Evolutionary conservation across 2,113 vertebrate species (phyloP), one percentile per base, ranked within the genome.

Genomic region (Pseudolaguvia tuberculata): DNA sequence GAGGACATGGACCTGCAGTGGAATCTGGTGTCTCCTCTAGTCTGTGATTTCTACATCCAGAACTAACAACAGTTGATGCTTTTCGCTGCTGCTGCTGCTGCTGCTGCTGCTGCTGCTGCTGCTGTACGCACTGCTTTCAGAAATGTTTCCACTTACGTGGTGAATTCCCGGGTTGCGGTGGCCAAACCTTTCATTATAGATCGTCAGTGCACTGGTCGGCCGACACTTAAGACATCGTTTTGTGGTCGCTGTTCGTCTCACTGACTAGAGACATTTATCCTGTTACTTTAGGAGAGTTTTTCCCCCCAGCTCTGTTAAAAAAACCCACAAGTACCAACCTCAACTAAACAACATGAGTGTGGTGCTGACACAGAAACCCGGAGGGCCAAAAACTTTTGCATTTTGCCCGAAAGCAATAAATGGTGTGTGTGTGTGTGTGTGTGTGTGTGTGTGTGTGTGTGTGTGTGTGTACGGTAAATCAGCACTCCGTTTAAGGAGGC

Each of bases 181-280:
- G 75, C 75, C 65, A 74, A 73, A 50, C 63, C 62, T 70, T 77
- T 80, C 72, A 50, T 78, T 52, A 31, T 39, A 66, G 56, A 70
- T 79, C 62, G 50, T 55, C 47, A 73, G 20, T 25, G 27, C 20
- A 10, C 20, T 48, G 23, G 57, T 48, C 45, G 68, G 21, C 14
- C 17, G 45, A 35, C 51, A 80, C 78, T 62, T 59, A 63, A 77
- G 57, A 71, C 57, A 53, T 61, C 62, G 50, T 23, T 70, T 48
- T 75, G 70, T 29, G 75, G 79, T 73, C 8, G 17, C 29, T 23
- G 68, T 70, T 70, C 23, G 56, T 56, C 42, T 66, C 52, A 21
- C n/a, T 13, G 18, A 58, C 62, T 68, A 21, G 45, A 58, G 65
- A 47, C 55, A 56, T 59, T 78, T 61, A 62, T 76, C 66, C 58